These are phyloP conservation scores for Paramisgurnus dabryanus DNA, from an alignment of 2,113 vertebrate genomes.

Conservation along the genomic window DNA sequence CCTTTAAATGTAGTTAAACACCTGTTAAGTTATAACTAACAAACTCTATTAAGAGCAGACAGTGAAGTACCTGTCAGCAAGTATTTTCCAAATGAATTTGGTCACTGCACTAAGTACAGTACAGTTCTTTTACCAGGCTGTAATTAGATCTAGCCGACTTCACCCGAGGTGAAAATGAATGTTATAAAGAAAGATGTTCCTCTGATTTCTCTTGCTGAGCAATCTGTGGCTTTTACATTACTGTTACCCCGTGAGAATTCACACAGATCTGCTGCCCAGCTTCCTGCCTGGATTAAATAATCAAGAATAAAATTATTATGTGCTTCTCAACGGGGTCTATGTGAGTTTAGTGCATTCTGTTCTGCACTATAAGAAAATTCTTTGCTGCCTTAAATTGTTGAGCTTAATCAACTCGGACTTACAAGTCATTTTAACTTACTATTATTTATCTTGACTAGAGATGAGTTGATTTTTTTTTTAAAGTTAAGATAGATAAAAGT, in stretches of 20 bases:
- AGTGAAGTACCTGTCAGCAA: background rate
- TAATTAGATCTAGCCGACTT: slow-evolving; percentile 16
- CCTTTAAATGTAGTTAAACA: background rate
- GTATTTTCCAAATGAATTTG: background rate
- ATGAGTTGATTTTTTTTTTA: too few species aligned
- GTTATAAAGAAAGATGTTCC: slow-evolving; percentile 3
- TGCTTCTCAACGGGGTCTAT: too few species aligned
- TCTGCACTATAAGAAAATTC: too few species aligned
- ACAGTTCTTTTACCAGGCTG: slow-evolving; percentile 1
- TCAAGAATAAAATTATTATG: background rate
- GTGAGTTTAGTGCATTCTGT: too few species aligned
- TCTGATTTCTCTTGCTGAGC: background rate
- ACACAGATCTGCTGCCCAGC: background rate
- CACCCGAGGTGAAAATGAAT: slow-evolving; percentile 19
- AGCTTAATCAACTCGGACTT: too few species aligned
- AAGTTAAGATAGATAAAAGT: too few species aligned
- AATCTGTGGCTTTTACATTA: background rate
- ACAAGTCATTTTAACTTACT: too few species aligned
- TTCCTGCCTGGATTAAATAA: background rate
- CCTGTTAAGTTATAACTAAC: background rate
- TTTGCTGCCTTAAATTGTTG: too few species aligned
- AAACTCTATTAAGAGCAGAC: background rate
- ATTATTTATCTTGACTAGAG: too few species aligned
- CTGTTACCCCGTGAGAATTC: background rate
- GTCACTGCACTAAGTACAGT: background rate